phyloP scores from a whole-genome alignment of 1,140 invertebrate species.

The Dolichoris vasculosae region DNA sequence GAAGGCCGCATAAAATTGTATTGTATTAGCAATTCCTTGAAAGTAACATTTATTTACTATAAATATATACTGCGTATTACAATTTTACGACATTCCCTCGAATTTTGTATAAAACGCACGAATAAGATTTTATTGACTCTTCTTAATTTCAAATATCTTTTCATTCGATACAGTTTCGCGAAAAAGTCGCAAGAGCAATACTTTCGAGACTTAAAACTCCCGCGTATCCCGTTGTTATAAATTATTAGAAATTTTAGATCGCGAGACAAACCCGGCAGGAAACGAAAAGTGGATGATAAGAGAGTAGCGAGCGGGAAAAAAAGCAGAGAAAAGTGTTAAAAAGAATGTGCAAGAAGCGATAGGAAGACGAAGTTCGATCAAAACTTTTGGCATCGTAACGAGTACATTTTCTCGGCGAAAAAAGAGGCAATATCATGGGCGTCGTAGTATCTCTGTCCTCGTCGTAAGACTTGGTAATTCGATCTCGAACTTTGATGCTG shows the following conservation, averaged over 20 bases:
- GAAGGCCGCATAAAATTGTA: neutral
- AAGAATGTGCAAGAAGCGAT: neutral
- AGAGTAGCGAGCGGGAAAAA: neutral
- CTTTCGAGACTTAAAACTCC: neutral
- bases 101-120: neutral
- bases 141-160: neutral
- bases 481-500: slow-evolving; percentile 40
- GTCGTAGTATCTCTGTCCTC: slow-evolving; percentile 52
- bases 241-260: neutral
- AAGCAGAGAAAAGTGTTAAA: neutral
- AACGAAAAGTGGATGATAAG: neutral
- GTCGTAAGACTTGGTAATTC: slow-evolving; percentile 34
- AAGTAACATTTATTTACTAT: neutral
- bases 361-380: slow-evolving; percentile 37
- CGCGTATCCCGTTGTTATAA: neutral
- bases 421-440: slow-evolving; percentile 10
- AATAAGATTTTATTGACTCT: neutral
- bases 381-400: slow-evolving; percentile 53
- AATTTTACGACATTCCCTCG: neutral
- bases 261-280: neutral
- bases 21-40: neutral
- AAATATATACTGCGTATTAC: neutral
- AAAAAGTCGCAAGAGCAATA: neutral
- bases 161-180: neutral
- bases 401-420: slow-evolving; percentile 54